phyloP scores from a whole-genome alignment of 1,140 invertebrate genomes.

The Polypedilum pembai region DNA sequence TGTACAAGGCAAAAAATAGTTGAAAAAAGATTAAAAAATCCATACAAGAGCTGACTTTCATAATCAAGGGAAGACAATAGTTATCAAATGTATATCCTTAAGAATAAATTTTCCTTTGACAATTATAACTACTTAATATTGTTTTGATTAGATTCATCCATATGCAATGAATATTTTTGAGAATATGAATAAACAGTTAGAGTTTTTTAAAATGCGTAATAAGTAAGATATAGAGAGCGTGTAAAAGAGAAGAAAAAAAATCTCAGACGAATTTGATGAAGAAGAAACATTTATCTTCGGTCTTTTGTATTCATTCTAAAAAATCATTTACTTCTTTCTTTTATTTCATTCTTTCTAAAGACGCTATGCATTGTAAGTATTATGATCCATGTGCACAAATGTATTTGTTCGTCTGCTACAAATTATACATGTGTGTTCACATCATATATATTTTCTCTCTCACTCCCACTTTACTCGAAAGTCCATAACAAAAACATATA shows the following conservation, averaged over 20 bases:
- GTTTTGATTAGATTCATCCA: no score
- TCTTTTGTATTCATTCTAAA: constrained; percentile 7
- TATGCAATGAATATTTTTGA: neutral
- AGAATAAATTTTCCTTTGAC: no score
- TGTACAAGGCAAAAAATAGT: no score
- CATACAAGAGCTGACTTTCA: no score
- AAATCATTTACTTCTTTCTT: constrained; percentile 2
- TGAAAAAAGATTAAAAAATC: no score
- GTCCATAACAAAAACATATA: neutral
- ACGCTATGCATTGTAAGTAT: neutral
- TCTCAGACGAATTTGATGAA: constrained; percentile 17
- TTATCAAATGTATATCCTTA: no score
- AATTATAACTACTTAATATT: no score
- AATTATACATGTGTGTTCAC: neutral
- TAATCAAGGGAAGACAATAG: no score
- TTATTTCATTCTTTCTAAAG: constrained; percentile 5
- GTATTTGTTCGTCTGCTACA: constrained; percentile 8
- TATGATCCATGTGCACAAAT: neutral
- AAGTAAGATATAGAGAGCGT: neutral
- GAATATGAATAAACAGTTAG: no score
- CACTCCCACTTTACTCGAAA: neutral
- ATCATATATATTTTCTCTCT: neutral
- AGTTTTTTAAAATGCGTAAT: neutral
- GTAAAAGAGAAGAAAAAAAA: neutral
- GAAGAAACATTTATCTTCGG: constrained; percentile 6